Evolutionary conservation across 2,888 invertebrate species (phyloP).

Genomic region (Geotrupes spiniger): DNA sequence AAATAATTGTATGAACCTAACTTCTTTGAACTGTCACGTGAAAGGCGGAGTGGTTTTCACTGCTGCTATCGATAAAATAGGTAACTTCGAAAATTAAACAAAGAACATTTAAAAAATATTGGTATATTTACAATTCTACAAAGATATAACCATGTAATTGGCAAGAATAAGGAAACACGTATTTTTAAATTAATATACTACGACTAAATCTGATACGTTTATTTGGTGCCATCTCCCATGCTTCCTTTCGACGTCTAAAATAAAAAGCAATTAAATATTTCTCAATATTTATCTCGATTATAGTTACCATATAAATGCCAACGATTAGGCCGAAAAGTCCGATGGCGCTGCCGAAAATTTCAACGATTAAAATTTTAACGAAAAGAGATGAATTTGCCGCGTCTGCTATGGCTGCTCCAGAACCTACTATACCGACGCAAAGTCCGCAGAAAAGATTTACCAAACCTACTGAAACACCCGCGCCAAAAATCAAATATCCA

Average conservation of each 20-base stretch:
- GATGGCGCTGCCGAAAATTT: constrained; percentile 98
- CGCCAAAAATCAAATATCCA: constrained; percentile 93
- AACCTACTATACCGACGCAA: constrained; percentile 95
- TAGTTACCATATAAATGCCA: constrained; percentile 85
- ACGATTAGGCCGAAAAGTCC: constrained; percentile 98
- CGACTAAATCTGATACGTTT: constrained; percentile 2
- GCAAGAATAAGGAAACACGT: constrained; percentile 10
- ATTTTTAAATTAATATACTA: not conserved
- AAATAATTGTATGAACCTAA: not conserved
- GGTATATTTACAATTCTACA: not conserved
- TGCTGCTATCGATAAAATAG: constrained; percentile 19
- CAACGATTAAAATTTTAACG: constrained; percentile 97
- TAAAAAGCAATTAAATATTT: not conserved
- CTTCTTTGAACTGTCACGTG: constrained; percentile 19
- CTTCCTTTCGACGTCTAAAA: constrained; percentile 34
- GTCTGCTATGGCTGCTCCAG: constrained; percentile 97
- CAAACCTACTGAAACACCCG: constrained; percentile 90
- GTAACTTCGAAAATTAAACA: constrained; percentile 9
- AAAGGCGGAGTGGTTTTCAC: constrained; percentile 18
- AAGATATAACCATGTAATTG: constrained; percentile 8
- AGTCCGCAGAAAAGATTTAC: constrained; percentile 95
- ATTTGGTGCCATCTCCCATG: constrained; percentile 30
- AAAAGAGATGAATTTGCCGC: constrained; percentile 96
- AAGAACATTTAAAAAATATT: constrained; percentile 8
- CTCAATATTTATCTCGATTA: too few species aligned